Percentiles rank a stretch among this genome's conserved stretches.
Conservation (phyloP, 2,888 invertebrate species). For the Leptura quadrifasciata region DNA sequence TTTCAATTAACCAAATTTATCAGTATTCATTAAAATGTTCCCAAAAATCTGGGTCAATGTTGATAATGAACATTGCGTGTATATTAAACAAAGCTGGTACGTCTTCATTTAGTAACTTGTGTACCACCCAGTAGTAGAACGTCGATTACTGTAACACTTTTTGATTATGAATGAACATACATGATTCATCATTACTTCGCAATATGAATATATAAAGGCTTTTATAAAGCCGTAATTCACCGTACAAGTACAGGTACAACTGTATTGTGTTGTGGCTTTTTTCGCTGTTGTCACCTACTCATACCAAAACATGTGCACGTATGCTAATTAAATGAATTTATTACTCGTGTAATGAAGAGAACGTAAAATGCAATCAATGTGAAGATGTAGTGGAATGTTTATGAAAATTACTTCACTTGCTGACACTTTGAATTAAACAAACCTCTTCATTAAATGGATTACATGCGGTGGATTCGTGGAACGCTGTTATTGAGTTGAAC, state of each 20-base stretch:
- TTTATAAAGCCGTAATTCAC: background rate
- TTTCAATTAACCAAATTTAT: too few species aligned
- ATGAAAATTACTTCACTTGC: constrained; percentile 29
- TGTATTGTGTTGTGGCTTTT: constrained; percentile 12
- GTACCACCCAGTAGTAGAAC: background rate
- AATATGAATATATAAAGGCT: constrained; percentile 14
- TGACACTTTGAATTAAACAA: constrained; percentile 1
- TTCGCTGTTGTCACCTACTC: constrained; percentile 8
- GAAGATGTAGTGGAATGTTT: constrained; percentile 34
- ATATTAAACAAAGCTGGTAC: background rate
- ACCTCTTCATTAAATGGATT: background rate
- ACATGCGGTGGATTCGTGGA: background rate
- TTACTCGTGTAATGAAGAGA: constrained; percentile 31
- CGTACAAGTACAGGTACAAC: constrained; percentile 25
- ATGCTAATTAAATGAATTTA: constrained; percentile 34
- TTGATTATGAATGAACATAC: constrained; percentile 16
- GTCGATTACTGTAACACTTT: background rate
- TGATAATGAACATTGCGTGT: background rate
- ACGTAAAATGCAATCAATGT: constrained; percentile 27
- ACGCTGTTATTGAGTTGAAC: background rate
- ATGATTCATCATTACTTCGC: constrained; percentile 22
- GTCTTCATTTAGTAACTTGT: background rate
- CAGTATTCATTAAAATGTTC: too few species aligned
- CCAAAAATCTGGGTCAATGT: background rate
- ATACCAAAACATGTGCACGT: constrained; percentile 14